A percentile compares a stretch with the other conserved stretches of the same genome.
phyloP scores from a whole-genome alignment of 2,888 invertebrate species.

The Automeris io region DNA sequence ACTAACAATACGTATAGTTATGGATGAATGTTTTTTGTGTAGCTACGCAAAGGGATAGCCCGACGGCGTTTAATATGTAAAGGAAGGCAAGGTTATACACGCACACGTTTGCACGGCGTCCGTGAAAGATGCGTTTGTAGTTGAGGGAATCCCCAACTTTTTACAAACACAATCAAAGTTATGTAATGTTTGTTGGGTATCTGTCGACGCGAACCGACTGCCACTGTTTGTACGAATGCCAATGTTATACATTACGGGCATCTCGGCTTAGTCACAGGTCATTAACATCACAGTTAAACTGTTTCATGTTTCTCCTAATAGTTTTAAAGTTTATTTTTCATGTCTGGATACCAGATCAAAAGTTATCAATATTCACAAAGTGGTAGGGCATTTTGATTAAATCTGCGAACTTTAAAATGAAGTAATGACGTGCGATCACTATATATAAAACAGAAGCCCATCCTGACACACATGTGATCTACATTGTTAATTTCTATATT shows the following conservation, averaged over 20 bases:
- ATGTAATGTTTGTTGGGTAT: slow-evolving; percentile 75
- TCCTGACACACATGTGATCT: too few relatives aligned
- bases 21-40: slow-evolving; percentile 64
- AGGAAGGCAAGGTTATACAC: slow-evolving; percentile 76
- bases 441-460: too few relatives aligned
- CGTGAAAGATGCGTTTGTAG: slow-evolving; percentile 67
- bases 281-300: slow-evolving; percentile 63
- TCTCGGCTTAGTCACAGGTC: slow-evolving; percentile 69
- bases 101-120: slow-evolving; percentile 56
- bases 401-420: too few relatives aligned
- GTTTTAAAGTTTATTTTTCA: not conserved
- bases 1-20: slow-evolving; percentile 68
- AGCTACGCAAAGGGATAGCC: slow-evolving; percentile 75
- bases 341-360: too few relatives aligned
- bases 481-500: too few relatives aligned
- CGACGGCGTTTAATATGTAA: slow-evolving; percentile 75
- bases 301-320: slow-evolving; percentile 49
- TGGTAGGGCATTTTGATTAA: too few relatives aligned
- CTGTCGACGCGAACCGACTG: slow-evolving; percentile 57
- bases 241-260: slow-evolving; percentile 68
- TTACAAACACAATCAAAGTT: slow-evolving; percentile 78
- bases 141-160: slow-evolving; percentile 76
- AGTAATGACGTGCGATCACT: too few relatives aligned
- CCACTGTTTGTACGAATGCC: slow-evolving; percentile 69
- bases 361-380: too few relatives aligned